A percentile compares a stretch with the other conserved stretches of the same genome.
These are phyloP conservation scores for Linurgus olivaceus DNA, from an alignment of 2,797 vertebrate genomes.

Conservation along the genomic window DNA sequence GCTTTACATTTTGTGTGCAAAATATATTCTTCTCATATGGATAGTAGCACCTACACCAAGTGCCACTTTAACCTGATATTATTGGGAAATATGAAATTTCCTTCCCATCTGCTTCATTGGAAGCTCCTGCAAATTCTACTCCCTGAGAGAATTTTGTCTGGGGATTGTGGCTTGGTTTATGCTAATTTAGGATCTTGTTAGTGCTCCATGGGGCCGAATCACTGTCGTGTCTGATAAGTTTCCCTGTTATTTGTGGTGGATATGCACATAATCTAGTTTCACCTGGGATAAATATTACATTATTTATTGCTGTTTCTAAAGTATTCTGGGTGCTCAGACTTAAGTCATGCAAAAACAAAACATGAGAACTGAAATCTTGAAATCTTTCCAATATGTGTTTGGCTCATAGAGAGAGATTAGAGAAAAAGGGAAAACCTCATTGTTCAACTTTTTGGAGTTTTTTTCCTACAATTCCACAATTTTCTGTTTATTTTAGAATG, in stretches of 20 bases:
- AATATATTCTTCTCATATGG: neutral
- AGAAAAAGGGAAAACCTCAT: neutral
- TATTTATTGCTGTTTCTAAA: neutral
- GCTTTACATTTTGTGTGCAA: neutral
- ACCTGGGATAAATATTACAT: neutral
- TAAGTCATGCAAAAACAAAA: slow-evolving; percentile 9
- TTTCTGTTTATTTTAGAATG: neutral
- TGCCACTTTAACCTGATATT: neutral
- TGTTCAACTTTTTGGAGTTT: neutral
- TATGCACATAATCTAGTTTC: neutral
- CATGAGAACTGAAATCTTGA: neutral
- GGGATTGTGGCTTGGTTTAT: neutral
- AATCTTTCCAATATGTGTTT: neutral
- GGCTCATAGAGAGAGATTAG: neutral
- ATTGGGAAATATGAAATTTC: slow-evolving; percentile 8
- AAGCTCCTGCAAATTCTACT: neutral
- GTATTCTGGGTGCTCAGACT: neutral
- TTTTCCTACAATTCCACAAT: neutral
- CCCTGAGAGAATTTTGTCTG: slow-evolving; percentile 2
- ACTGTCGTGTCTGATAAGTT: slow-evolving; percentile 3
- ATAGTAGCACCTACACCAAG: neutral
- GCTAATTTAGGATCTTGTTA: slow-evolving; percentile 24
- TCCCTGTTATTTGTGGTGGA: neutral
- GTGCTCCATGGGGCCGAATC: slow-evolving; percentile 6
- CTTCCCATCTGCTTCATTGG: neutral